Evolutionary conservation across 2,113 vertebrate species (phyloP).

Genomic region (Phoenicopterus ruber): DNA sequence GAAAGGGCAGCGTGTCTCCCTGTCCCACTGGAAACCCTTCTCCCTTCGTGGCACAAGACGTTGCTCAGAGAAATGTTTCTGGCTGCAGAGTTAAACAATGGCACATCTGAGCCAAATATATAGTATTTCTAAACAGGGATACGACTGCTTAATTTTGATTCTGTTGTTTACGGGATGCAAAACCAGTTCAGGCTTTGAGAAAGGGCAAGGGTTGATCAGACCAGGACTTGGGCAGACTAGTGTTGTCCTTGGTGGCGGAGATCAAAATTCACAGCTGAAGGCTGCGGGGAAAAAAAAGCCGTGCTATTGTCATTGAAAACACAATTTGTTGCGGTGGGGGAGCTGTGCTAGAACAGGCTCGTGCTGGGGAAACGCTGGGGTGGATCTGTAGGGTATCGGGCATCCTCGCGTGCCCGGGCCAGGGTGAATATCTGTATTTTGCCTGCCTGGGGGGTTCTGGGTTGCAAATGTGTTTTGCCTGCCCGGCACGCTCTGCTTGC

Average conservation of each 20-base stretch:
- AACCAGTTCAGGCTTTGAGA: neutral
- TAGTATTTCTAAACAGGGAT: neutral
- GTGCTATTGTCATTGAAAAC: neutral
- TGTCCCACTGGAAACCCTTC: neutral
- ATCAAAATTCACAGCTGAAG: neutral
- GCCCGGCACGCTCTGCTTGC: fast-evolving
- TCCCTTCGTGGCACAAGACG: neutral
- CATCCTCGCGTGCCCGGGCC: fast-evolving
- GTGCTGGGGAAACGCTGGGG: neutral
- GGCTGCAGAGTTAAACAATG: neutral
- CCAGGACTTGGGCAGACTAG: neutral
- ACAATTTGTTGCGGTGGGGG: fast-evolving
- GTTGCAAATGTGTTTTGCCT: neutral
- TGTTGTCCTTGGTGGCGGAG: neutral
- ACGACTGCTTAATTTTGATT: neutral
- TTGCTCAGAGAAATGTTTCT: neutral
- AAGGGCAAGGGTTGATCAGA: neutral
- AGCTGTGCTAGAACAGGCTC: neutral
- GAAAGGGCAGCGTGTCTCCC: fast-evolving
- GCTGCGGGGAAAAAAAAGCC: neutral
- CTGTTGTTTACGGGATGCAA: neutral
- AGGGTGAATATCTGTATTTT: neutral
- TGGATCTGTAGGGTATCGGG: neutral
- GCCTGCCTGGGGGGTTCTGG: neutral
- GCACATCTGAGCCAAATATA: neutral